Evolutionary conservation across 2,888 invertebrate genomes (phyloP).

Genomic region (Pseudococcus viburni): DNA sequence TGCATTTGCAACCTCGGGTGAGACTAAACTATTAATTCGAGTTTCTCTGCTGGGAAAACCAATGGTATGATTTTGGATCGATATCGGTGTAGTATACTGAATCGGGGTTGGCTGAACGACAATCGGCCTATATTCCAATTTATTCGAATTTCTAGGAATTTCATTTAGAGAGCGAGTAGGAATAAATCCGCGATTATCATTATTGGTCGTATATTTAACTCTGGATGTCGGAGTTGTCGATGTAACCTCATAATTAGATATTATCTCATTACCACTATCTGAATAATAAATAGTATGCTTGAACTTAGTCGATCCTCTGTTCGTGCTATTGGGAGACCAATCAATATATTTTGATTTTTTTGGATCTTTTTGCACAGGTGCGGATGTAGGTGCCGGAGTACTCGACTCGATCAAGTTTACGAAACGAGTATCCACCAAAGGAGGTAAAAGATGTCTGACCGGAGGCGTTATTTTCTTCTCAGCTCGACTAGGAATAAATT

Average conservation of each 20-base stretch:
- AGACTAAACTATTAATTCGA: slow-evolving; percentile 8
- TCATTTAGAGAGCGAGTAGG: neutral
- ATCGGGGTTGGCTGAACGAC: slow-evolving; percentile 43
- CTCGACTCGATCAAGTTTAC: neutral
- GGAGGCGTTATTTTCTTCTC: slow-evolving; percentile 11
- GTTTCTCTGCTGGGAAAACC: neutral
- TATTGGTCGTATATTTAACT: slow-evolving; percentile 16
- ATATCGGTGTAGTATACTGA: neutral
- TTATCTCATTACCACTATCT: slow-evolving; percentile 31
- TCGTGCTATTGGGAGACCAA: neutral
- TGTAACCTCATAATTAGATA: neutral
- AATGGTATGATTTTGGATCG: neutral
- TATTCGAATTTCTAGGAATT: neutral
- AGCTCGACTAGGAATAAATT: neutral
- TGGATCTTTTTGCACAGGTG: neutral
- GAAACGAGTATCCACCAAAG: neutral
- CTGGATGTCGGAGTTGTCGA: neutral
- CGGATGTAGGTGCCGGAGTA: neutral
- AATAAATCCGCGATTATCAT: neutral
- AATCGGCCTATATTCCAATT: slow-evolving; percentile 30
- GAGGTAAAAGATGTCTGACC: slow-evolving; percentile 56
- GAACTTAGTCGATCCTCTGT: slow-evolving; percentile 60
- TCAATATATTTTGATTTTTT: slow-evolving; percentile 42
- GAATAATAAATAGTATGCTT: slow-evolving; percentile 57
- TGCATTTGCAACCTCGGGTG: slow-evolving; percentile 5